Evolutionary conservation across 2,113 vertebrate genomes (phyloP), one percentile per base, ranked within the genome.

Genomic region (Glaucidium brasilianum): DNA sequence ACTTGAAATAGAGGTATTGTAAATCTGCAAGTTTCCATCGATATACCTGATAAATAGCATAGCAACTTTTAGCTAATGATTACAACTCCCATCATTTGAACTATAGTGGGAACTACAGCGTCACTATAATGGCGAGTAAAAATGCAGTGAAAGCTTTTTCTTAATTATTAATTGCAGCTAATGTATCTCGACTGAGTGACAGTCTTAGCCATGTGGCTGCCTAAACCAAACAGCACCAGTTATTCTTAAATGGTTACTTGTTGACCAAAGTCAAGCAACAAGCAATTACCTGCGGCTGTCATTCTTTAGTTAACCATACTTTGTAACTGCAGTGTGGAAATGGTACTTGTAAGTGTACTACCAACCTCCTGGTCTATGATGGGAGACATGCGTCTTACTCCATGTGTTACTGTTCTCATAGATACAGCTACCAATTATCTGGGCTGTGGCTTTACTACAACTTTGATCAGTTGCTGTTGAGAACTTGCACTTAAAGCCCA

Each of bases 1-100:
- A 96, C 96, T 96, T 97, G 96, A 96, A 96, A 96, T 96, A 96
- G 91, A 96, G 91, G 25, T 73, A n/a, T 55, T 80, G 20, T 18
- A 35, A 74, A 55, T 50, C 29, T 56, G n/a, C 26, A 67, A 2
- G n/a, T 64, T 91, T 72, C 47, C 19, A 11, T 29, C 11, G 1
- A n/a, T 77, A 10, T 3, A 50, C 18, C 9, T 63, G 55, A 50
- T 86, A 84, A 47, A 47, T 19, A 47, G 45, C 45, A 47, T 47
- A 47, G 45, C 20, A 47, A 47, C 45, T 47, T 47, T 21, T 47
- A 47, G 45, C 45, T 47, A 47, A 47, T 47, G 45, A 8, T 66
- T 91, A 5, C 8, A 37, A 39, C 29, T 67, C 8, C 11, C 56
- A 0, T 64, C 16, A 35, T 32, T 87, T 85, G 27, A 92, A 66